These are phyloP conservation scores for Delphinus delphis DNA, from an alignment of 2,113 vertebrate genomes.

Conservation along the genomic window DNA sequence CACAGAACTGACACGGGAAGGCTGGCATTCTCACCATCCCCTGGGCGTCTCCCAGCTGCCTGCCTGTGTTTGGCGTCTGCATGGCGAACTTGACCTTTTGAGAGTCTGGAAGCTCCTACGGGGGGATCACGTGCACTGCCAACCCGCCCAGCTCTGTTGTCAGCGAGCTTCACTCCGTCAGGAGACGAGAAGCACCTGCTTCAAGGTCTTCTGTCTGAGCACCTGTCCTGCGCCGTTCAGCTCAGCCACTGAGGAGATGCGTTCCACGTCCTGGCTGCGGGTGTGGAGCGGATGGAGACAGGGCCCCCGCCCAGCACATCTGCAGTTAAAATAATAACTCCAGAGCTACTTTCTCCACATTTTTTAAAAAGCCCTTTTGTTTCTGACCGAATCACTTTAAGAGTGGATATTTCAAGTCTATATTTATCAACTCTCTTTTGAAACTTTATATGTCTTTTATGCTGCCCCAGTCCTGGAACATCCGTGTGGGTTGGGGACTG, in stretches of 20 bases:
- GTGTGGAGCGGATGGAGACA: no score
- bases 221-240: neutral
- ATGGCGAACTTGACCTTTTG: neutral
- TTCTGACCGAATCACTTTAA: neutral
- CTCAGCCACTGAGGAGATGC: neutral
- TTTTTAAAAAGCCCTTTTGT: neutral
- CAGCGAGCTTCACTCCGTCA: neutral
- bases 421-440: neutral
- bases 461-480: neutral
- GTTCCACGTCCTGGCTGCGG: neutral
- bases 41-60: neutral
- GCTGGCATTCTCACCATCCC: neutral
- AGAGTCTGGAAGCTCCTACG: neutral
- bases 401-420: neutral
- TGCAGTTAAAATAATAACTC: neutral
- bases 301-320: neutral
- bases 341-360: neutral
- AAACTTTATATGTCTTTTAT: neutral
- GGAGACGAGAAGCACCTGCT: neutral
- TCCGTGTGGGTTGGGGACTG: neutral
- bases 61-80: neutral
- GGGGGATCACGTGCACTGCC: neutral
- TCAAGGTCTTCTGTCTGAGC: neutral
- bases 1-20: neutral
- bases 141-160: neutral